These are phyloP conservation scores for Glossophaga mutica DNA, from an alignment of 2,797 vertebrate species.

Conservation along the genomic window DNA sequence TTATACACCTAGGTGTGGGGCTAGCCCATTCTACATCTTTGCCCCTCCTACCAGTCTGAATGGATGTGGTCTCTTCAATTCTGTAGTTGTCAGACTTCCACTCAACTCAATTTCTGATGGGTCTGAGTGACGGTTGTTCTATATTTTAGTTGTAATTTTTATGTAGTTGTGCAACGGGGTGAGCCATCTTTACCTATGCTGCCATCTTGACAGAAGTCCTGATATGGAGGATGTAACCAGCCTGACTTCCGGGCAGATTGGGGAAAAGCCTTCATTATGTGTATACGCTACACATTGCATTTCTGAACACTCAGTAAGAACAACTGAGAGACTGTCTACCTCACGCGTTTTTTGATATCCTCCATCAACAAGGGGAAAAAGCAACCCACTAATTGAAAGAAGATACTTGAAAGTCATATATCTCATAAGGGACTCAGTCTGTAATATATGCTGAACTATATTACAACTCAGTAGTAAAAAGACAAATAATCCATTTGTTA, in stretches of 20 bases:
- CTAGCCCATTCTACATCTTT: no score
- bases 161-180: no score
- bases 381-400: not conserved
- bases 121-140: no score
- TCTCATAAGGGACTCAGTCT: not conserved
- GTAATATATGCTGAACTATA: not conserved
- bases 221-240: not conserved
- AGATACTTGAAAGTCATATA: not conserved
- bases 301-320: not conserved
- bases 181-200: no score
- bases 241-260: not conserved
- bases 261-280: not conserved
- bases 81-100: no score
- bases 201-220: no score
- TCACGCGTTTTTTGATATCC: not conserved
- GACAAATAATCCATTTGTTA: not conserved
- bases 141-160: no score
- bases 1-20: no score
- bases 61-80: no score
- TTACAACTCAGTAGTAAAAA: not conserved
- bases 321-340: not conserved
- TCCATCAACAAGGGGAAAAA: not conserved
- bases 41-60: no score
- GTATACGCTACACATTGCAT: not conserved
- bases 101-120: no score